Conservation (phyloP, 2,888 invertebrate species). For the Ochlodes sylvanus region DNA sequence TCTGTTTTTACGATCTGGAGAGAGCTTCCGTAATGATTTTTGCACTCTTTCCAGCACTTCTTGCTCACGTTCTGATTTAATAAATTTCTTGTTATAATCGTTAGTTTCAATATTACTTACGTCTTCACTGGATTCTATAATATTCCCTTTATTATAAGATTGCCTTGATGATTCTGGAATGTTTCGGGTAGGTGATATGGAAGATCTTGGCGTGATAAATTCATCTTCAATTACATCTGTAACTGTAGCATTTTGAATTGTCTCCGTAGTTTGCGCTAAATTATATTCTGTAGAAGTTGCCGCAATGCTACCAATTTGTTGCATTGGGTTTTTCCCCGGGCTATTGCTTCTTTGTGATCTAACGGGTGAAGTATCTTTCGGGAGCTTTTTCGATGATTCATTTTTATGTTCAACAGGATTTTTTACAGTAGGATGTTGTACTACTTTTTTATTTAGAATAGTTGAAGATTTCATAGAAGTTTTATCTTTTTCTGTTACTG, state of each 20-base stretch:
- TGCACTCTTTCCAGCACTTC: constrained; percentile 72
- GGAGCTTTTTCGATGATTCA: constrained; percentile 15
- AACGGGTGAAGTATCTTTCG: constrained; percentile 28
- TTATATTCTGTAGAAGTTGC: constrained; percentile 15
- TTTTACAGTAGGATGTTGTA: constrained; percentile 5
- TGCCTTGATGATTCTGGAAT: constrained; percentile 39
- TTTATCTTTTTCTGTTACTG: constrained; percentile 12
- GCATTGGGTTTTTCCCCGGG: constrained; percentile 38
- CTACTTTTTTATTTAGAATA: constrained; percentile 19
- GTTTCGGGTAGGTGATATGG: constrained; percentile 42
- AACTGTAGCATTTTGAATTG: constrained; percentile 29
- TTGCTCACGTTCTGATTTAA: constrained; percentile 69
- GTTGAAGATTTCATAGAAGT: background rate
- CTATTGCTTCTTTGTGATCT: constrained; percentile 37
- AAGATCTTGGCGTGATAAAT: constrained; percentile 25
- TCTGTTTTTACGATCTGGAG: constrained; percentile 66
- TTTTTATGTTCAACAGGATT: constrained; percentile 10
- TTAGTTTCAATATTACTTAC: constrained; percentile 22
- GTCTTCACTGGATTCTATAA: constrained; percentile 30
- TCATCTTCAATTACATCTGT: constrained; percentile 38
- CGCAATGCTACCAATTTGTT: constrained; percentile 26
- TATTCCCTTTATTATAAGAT: constrained; percentile 39
- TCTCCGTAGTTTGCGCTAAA: constrained; percentile 31
- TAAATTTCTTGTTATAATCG: constrained; percentile 54
- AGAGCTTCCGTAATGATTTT: constrained; percentile 69